A percentile compares a stretch with the other conserved stretches of the same genome.
Conservation (phyloP, 2,113 vertebrate species). For the Todiramphus saurophagus region DNA sequence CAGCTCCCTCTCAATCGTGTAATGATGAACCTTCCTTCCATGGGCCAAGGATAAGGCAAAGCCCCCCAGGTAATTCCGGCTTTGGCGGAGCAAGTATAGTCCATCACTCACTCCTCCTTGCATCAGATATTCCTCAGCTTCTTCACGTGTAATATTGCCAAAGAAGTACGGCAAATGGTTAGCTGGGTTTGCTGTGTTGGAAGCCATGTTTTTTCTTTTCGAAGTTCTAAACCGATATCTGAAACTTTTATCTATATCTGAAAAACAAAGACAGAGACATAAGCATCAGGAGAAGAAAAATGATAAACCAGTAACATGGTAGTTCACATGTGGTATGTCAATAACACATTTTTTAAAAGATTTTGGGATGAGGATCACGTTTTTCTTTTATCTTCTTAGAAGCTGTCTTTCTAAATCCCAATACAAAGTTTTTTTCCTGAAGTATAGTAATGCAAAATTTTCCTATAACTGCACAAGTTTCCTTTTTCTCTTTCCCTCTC, state of each 20-base stretch:
- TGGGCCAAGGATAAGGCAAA: conserved; percentile 87
- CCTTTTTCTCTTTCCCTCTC: background rate
- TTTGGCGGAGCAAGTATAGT: conserved; percentile 89
- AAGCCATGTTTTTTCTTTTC: conserved; percentile 40
- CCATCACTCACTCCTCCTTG: conserved; percentile 83
- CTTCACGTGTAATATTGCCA: conserved; percentile 95
- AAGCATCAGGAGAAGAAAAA: background rate
- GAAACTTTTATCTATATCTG: background rate
- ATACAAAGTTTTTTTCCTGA: background rate
- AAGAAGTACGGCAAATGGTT: conserved; percentile 88
- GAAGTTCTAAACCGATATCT: background rate
- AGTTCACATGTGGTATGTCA: background rate
- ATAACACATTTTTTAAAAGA: background rate
- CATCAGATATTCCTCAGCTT: conserved; percentile 86
- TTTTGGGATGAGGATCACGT: background rate
- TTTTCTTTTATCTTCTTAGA: background rate
- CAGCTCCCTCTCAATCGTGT: conserved; percentile 90
- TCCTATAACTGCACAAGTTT: background rate
- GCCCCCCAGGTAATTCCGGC: conserved; percentile 91
- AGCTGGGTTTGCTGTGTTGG: conserved; percentile 72
- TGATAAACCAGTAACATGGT: background rate
- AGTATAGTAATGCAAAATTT: background rate
- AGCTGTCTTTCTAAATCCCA: background rate
- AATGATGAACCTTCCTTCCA: conserved; percentile 85
- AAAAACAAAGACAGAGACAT: background rate